Evolutionary conservation across 2,888 invertebrate genomes (phyloP).

Genomic region (Folsomia manolachei): DNA sequence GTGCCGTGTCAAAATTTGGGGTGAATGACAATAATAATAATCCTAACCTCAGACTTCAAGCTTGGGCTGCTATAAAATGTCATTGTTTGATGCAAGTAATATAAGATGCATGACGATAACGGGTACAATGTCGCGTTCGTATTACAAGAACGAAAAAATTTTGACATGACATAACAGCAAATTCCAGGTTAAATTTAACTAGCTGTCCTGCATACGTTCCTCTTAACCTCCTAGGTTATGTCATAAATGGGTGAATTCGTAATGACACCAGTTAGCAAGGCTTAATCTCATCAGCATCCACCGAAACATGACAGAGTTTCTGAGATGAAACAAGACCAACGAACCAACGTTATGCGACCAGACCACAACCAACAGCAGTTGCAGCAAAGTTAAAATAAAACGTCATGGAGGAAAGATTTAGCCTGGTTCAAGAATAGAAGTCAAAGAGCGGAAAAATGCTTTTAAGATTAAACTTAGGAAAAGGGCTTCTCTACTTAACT

Average conservation of each 20-base stretch:
- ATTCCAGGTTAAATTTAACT: conserved; percentile 15
- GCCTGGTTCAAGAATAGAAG: not conserved
- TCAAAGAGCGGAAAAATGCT: conserved; percentile 18
- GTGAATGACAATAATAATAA: conserved; percentile 4
- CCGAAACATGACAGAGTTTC: not conserved
- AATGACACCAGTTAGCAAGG: not conserved
- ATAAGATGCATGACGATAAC: too few relatives aligned
- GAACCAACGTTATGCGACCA: not conserved
- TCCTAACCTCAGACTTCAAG: not conserved
- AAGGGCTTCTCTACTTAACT: not conserved
- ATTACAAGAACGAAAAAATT: too few relatives aligned
- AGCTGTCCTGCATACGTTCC: conserved; percentile 13
- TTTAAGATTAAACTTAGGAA: not conserved
- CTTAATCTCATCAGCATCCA: not conserved
- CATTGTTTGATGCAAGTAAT: too few relatives aligned
- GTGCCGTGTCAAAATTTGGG: conserved; percentile 2
- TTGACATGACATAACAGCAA: not conserved
- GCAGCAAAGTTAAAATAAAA: not conserved
- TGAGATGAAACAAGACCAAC: too few relatives aligned
- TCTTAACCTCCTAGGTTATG: not conserved
- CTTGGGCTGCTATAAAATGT: not conserved
- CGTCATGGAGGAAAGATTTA: not conserved
- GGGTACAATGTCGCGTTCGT: too few relatives aligned
- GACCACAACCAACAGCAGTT: not conserved
- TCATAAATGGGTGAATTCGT: not conserved